A percentile compares a stretch with the other conserved stretches of the same genome.
Evolutionary conservation across 2,888 invertebrate genomes (phyloP).

Genomic region (Agrotis ipsilon): DNA sequence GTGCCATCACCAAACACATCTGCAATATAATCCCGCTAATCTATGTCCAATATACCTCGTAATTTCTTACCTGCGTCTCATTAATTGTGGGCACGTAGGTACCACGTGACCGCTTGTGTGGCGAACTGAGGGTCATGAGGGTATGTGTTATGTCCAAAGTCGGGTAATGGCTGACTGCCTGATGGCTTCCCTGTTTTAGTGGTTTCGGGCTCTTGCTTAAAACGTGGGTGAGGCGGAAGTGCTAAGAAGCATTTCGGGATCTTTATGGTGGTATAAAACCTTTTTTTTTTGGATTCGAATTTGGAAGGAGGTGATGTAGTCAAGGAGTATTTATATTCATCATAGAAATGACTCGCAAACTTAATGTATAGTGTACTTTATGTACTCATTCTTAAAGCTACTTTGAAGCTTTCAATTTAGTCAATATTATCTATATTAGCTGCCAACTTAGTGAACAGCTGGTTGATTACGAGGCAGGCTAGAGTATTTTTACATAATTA

Average conservation of each 20-base stretch:
- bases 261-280: neutral
- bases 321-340: neutral
- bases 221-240: conserved; percentile 25
- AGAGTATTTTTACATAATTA: too few species aligned
- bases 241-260: conserved; percentile 11
- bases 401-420: too few species aligned
- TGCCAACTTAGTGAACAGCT: neutral
- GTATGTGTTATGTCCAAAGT: conserved; percentile 65
- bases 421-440: neutral
- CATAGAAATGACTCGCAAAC: neutral
- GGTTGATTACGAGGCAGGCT: too few species aligned
- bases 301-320: neutral
- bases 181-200: conserved; percentile 57
- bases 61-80: conserved; percentile 84
- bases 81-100: conserved; percentile 85
- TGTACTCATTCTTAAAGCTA: neutral
- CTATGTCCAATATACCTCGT: conserved; percentile 67
- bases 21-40: conserved; percentile 36
- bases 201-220: conserved; percentile 37
- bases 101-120: conserved; percentile 74
- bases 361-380: too few species aligned
- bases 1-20: neutral
- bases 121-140: conserved; percentile 61
- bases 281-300: neutral
- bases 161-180: conserved; percentile 59